phyloP scores from a whole-genome alignment of 1,140 invertebrate genomes.

The Drosophila sp. region DNA sequence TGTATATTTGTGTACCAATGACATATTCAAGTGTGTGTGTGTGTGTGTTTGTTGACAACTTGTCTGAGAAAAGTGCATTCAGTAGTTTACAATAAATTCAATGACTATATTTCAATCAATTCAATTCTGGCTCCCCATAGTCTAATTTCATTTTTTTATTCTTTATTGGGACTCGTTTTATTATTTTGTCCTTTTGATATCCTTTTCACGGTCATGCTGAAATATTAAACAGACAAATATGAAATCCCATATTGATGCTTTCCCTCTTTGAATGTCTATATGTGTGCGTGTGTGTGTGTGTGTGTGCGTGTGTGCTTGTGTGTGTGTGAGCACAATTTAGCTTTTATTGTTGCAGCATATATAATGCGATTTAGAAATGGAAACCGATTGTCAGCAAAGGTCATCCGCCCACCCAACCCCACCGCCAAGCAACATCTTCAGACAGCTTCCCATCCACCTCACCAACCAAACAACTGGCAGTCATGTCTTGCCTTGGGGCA shows the following conservation, averaged over 20 bases:
- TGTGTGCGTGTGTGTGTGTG: neutral
- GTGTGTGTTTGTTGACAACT: slow-evolving; percentile 8
- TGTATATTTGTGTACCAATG: neutral
- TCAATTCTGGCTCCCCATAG: slow-evolving; percentile 40
- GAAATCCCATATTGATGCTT: slow-evolving; percentile 70
- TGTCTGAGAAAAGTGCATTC: slow-evolving; percentile 29
- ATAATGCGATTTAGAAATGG: slow-evolving; percentile 70
- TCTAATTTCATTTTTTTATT: slow-evolving; percentile 49
- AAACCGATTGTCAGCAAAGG: slow-evolving; percentile 73
- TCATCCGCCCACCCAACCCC: slow-evolving; percentile 41
- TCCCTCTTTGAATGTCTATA: slow-evolving; percentile 18
- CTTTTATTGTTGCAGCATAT: slow-evolving; percentile 69
- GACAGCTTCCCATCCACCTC: slow-evolving; percentile 6
- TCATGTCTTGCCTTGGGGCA: slow-evolving; percentile 38
- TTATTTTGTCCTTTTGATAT: slow-evolving; percentile 30
- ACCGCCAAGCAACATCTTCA: slow-evolving; percentile 2
- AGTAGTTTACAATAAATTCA: slow-evolving; percentile 38
- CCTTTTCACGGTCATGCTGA: slow-evolving; percentile 65
- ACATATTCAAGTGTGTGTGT: neutral
- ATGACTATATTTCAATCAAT: slow-evolving; percentile 48
- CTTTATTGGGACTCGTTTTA: slow-evolving; percentile 39
- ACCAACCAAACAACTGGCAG: neutral
- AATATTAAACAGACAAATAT: slow-evolving; percentile 77
- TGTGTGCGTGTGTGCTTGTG: neutral
- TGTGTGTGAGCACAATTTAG: slow-evolving; percentile 63